A percentile compares a stretch with the other conserved stretches of the same genome.
Evolutionary conservation across 2,797 vertebrate genomes (phyloP).

Genomic region (Choloepus didactylus): DNA sequence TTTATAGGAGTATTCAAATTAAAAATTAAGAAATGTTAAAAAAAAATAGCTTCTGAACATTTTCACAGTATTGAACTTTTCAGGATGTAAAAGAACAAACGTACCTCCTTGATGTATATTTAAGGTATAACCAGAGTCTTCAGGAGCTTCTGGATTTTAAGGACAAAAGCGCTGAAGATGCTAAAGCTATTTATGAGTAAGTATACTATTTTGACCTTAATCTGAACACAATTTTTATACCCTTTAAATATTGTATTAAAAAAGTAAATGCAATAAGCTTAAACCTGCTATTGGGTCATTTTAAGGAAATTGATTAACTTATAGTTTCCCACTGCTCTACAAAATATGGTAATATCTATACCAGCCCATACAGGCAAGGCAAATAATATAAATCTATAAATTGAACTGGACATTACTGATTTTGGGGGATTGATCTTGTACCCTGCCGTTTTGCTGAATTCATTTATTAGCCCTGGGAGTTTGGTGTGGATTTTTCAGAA

Average conservation of each 20-base stretch:
- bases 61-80: conserved; percentile 25
- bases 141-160: conserved; percentile 97
- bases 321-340: not conserved
- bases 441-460: too few relatives aligned
- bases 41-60: conserved; percentile 33
- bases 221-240: conserved; percentile 42
- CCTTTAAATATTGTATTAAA: not conserved
- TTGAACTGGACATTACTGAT: not conserved
- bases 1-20: conserved; percentile 42
- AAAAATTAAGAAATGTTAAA: conserved; percentile 42
- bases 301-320: conserved; percentile 42
- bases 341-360: not conserved
- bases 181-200: conserved; percentile 92
- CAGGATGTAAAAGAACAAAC: conserved; percentile 21
- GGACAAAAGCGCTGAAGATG: conserved; percentile 93
- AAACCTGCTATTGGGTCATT: not conserved
- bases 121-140: conserved; percentile 97
- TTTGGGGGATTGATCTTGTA: too few relatives aligned
- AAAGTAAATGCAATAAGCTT: conserved; percentile 31
- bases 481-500: too few relatives aligned
- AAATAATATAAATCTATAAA: not conserved
- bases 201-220: conserved; percentile 76
- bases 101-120: conserved; percentile 70
- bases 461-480: too few relatives aligned
- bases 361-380: not conserved